Conservation (phyloP, 2,113 vertebrate species). For the Sitta europaea region DNA sequence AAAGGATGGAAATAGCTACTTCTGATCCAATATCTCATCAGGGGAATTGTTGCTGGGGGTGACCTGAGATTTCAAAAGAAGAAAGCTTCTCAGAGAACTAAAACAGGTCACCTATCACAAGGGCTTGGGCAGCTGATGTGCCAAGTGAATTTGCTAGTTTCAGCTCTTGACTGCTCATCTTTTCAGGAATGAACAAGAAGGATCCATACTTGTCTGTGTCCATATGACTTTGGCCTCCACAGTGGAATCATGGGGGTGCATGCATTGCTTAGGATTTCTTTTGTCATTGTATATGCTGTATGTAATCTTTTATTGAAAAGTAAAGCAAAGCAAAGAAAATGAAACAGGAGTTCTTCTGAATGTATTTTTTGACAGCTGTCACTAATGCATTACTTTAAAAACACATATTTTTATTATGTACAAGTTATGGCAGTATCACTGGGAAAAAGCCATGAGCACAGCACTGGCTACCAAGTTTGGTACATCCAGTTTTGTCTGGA, state of each 20-base stretch:
- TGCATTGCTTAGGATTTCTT: not conserved
- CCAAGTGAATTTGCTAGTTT: not conserved
- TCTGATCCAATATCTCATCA: not conserved
- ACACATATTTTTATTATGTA: not conserved
- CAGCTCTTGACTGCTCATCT: not conserved
- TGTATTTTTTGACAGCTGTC: not conserved
- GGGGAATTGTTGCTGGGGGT: not conserved
- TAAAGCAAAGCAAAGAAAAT: not conserved
- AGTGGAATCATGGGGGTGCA: fast-evolving
- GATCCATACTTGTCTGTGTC: not conserved
- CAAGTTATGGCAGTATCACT: not conserved
- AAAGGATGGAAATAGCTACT: not conserved
- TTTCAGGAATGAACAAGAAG: not conserved
- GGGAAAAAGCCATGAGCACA: not conserved
- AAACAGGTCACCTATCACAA: not conserved
- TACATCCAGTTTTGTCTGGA: not conserved
- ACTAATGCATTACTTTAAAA: not conserved
- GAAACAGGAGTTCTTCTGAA: not conserved
- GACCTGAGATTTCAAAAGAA: not conserved
- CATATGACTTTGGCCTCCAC: not conserved
- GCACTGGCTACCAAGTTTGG: not conserved
- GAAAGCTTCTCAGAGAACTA: not conserved
- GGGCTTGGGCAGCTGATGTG: fast-evolving
- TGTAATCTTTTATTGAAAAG: not conserved
- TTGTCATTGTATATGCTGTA: not conserved